Base-by-base conservation (phyloP, 2,888 invertebrate species). In the Drosophila melanocephala region DNA sequence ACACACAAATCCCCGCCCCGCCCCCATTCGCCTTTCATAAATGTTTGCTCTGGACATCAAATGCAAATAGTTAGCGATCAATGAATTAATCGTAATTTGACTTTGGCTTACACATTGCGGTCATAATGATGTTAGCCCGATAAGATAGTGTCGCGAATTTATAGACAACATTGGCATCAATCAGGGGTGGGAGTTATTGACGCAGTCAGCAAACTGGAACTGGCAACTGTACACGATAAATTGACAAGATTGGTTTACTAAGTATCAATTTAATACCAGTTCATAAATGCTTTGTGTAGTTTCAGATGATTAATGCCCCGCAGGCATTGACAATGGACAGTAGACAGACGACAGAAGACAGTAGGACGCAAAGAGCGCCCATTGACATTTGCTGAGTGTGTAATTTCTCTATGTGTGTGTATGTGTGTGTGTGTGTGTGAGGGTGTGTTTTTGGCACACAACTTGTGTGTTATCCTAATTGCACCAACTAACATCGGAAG, bases 121-220 rank as follows among this genome's bases (percentile, higher is more conserved):
- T 44, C 66, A 69, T 69, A 77, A 83, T 81, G 75, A 81, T 84
- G 66, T 78, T 64, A 53, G 57, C 39, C 47, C 65, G 86, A 86
- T 86, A 83, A 88, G 88, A 88, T 86, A 88, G 53, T 67, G 72
- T 80, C 72, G 77, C 83, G 71, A 85, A 81, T 87, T 84, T 83
- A 88, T 83, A 39, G 39, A 59, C 44, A 65, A 68, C 77, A 74
- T 76, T 72, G 79, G 85, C 60, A 16, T 63, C 55, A 42, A 44
- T 52, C 26, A 10, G 19, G 22, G 35, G 63, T 75, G 75, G 63
- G 71, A 39, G 79, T 42, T 59, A 26, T 55, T 51, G 53, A 74
- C 66, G 66, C 14, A 30, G 26, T 3, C 26, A 32, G 28, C 30
- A 19, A 67, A 44, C 42, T 22, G 22, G 22, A 19, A 39, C 28